Evolutionary conservation across 1,140 invertebrate species (phyloP).

Genomic region (Paramacrobiotus metropolitanus): DNA sequence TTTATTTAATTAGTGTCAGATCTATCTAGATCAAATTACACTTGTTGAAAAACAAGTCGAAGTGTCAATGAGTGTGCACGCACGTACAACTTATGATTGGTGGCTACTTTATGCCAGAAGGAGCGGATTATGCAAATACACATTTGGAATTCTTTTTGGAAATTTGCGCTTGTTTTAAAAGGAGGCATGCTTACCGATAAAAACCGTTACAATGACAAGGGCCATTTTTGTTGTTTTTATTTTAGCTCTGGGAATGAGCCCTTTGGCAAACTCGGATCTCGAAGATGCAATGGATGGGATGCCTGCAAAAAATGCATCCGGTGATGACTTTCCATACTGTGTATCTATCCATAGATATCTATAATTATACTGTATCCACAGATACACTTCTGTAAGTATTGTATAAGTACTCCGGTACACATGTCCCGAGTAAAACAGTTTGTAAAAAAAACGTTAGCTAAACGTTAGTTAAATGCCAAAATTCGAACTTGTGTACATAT

Average conservation of each 20-base stretch:
- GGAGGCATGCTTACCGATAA: conserved; percentile 30
- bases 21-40: neutral
- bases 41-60: neutral
- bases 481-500: no score
- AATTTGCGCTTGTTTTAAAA: conserved; percentile 9
- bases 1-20: neutral
- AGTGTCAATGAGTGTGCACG: neutral
- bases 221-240: conserved; percentile 96
- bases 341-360: no score
- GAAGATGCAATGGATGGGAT: neutral
- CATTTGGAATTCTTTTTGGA: neutral
- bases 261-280: conserved; percentile 24
- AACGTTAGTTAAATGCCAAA: no score
- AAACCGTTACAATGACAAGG: conserved; percentile 58
- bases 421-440: no score
- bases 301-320: neutral
- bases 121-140: neutral
- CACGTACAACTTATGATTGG: neutral
- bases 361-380: no score
- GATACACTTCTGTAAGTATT: no score
- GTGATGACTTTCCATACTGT: no score
- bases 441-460: no score
- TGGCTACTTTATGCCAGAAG: neutral
- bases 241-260: conserved; percentile 73
- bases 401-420: no score